These are phyloP conservation scores for Pomatorhinus ruficollis DNA, from an alignment of 2,113 vertebrate genomes.

Conservation along the genomic window DNA sequence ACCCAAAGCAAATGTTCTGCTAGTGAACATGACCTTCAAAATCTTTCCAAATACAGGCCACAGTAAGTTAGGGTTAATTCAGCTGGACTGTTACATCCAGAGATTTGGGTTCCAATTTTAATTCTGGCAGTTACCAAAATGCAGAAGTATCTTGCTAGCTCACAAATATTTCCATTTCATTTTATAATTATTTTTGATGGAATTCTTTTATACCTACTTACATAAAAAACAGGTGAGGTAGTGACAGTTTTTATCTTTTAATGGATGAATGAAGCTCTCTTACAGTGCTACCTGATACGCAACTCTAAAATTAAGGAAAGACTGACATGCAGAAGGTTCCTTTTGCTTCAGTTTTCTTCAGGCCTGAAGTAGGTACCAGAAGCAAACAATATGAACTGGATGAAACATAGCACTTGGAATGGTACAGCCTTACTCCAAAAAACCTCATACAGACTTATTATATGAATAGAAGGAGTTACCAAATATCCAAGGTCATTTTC, in stretches of 20 bases:
- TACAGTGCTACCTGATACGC: neutral
- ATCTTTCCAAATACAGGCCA: neutral
- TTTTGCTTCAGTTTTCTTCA: neutral
- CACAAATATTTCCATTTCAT: neutral
- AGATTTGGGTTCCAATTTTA: neutral
- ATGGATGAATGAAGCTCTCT: neutral
- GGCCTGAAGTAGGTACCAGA: neutral
- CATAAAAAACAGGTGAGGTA: neutral
- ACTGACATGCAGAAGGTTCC: neutral
- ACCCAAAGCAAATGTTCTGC: neutral
- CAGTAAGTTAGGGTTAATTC: neutral
- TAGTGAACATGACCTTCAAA: neutral
- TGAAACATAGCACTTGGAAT: neutral
- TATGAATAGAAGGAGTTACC: neutral
- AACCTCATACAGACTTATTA: neutral
- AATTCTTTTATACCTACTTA: neutral
- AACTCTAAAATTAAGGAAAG: neutral
- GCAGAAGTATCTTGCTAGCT: neutral
- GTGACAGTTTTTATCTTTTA: neutral
- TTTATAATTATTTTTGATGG: neutral
- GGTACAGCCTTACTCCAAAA: neutral
- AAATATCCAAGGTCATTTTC: neutral
- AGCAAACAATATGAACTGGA: neutral
- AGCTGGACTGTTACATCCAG: neutral
- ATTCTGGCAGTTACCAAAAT: neutral